phyloP scores from a whole-genome alignment of 1,140 invertebrate genomes.

The Caerostris extrusa region DNA sequence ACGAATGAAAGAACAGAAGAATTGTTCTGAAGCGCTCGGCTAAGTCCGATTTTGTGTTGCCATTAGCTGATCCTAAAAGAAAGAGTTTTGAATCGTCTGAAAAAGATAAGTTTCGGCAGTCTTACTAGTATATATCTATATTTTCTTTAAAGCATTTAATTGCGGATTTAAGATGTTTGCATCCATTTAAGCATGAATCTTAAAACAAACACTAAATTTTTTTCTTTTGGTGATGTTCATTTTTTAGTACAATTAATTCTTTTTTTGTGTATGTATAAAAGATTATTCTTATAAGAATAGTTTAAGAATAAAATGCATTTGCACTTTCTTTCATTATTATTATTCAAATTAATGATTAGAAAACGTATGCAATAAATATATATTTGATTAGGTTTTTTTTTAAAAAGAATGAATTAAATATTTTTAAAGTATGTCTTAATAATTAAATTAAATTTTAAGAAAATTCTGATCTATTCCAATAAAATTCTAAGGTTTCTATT shows the following conservation, averaged over 20 bases:
- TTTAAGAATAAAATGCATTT: too few relatives aligned
- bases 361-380: too few relatives aligned
- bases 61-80: constrained; percentile 7
- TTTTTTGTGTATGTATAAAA: neutral
- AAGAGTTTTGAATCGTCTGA: neutral
- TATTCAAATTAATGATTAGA: too few relatives aligned
- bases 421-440: too few relatives aligned
- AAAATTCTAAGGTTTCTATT: too few relatives aligned
- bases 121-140: neutral
- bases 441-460: too few relatives aligned
- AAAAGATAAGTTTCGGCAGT: neutral
- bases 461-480: too few relatives aligned
- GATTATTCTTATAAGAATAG: too few relatives aligned
- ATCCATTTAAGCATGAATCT: neutral
- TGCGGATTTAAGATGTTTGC: neutral
- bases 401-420: too few relatives aligned
- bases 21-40: neutral
- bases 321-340: too few relatives aligned
- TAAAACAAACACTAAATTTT: neutral
- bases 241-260: neutral
- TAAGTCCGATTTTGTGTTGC: neutral
- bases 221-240: neutral
- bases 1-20: neutral
- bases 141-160: neutral
- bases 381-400: too few relatives aligned